These are phyloP conservation scores for Sialis fuliginosa DNA, from an alignment of 2,888 invertebrate species.

Conservation along the genomic window DNA sequence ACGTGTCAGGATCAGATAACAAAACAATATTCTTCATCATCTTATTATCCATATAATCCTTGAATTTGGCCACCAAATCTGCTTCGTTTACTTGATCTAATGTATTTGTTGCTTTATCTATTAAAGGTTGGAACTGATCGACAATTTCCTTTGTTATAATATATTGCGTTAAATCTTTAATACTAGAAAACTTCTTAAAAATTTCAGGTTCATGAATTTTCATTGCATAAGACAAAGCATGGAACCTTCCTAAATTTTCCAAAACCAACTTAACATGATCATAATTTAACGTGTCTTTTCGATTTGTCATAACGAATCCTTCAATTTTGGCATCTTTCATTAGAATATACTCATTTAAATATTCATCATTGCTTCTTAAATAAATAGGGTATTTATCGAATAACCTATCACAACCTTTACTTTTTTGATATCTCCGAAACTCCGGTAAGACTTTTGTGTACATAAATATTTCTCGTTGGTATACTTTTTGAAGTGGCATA, in stretches of 20 bases:
- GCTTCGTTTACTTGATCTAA: neutral
- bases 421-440: neutral
- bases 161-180: neutral
- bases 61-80: neutral
- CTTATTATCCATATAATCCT: slow-evolving; percentile 6
- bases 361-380: neutral
- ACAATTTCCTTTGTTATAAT: slow-evolving; percentile 1
- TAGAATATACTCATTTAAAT: slow-evolving; percentile 12
- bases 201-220: neutral
- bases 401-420: neutral
- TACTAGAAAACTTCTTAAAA: neutral
- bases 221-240: neutral
- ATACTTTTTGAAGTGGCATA: neutral
- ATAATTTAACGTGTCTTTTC: neutral
- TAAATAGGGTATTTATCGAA: neutral
- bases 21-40: slow-evolving; percentile 2
- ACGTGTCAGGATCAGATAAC: slow-evolving; percentile 2
- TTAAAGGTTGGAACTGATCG: neutral
- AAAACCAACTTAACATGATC: slow-evolving; percentile 2
- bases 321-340: slow-evolving; percentile 6
- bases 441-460: slow-evolving; percentile 2
- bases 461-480: slow-evolving; percentile 2
- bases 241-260: slow-evolving; percentile 1
- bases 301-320: neutral
- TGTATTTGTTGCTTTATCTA: neutral